Evolutionary conservation across 2,797 vertebrate genomes (phyloP), one percentile per base, ranked within the genome.

Genomic region (Hydrophis major): DNA sequence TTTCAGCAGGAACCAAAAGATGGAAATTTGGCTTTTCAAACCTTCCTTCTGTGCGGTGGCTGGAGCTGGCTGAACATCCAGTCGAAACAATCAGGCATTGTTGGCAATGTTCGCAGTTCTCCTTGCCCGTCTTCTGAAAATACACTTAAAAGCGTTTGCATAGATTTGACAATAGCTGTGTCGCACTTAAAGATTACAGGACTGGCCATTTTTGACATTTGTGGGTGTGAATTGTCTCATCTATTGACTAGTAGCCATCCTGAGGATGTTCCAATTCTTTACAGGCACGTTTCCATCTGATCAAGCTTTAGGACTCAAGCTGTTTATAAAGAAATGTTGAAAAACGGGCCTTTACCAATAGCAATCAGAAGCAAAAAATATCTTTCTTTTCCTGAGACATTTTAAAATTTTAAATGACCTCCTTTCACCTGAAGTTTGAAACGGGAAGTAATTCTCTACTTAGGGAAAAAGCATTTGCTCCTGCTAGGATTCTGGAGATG

Each of bases 221-320:
- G 96, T 96, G 97, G 97, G 96, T 96, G 96, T 97, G 97, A 97
- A 97, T 96, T 97, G 96, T 96, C 96, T 97, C 96, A 96, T 97
- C 97, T 97, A 96, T 98, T 98, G 97, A 96, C 97, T 97, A 97
- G 96, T 95, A 96, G 95, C 96, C 95, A 96, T 96, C 95, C 97
- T 97, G 97, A 98, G 97, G 96, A 94, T 94, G 92, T 92, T 97
- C 97, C 97, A 98, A 96, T 69, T 96, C 97, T 97, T 96, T 97
- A 95, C 96, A 97, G 97, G 97, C 97, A 98, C 94, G 96, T 97
- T 97, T 98, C 97, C 98, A 98, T 98, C 97, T 98, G 97, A 97
- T 98, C 97, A 98, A 97, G 97, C 89, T 98, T 98, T 98, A 97
- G 96, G 97, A 97, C 94, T 97, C 97, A 98, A 98, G 97, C 98